Percentiles rank a stretch among this genome's conserved stretches.
These are phyloP conservation scores for Acrobeloides nanus DNA, from an alignment of 2,888 invertebrate genomes.

Conservation along the genomic window DNA sequence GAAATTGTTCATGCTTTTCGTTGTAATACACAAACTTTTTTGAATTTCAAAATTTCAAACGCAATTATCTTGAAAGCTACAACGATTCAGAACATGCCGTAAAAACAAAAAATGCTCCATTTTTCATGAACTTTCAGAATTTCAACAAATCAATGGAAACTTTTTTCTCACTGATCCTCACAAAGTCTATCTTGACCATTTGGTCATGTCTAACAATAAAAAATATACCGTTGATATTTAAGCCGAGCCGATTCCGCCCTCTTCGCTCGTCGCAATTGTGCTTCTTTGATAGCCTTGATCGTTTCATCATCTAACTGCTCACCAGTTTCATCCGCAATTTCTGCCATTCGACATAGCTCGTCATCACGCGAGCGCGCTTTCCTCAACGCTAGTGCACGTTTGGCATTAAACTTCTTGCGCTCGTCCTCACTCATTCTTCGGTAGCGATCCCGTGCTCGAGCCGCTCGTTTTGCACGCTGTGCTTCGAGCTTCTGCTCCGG, in stretches of 20 bases:
- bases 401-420: slow-evolving; percentile 16
- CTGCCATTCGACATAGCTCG: slow-evolving; percentile 14
- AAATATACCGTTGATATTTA: slow-evolving; percentile 17
- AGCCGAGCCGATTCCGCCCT: slow-evolving; percentile 14
- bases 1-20: too few species aligned
- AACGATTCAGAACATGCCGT: too few species aligned
- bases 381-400: slow-evolving; percentile 11
- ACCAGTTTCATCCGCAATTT: slow-evolving; percentile 10
- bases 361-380: slow-evolving; percentile 15
- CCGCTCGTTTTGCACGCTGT: slow-evolving; percentile 10
- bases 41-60: too few species aligned
- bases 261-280: slow-evolving; percentile 10
- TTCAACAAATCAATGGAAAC: too few species aligned
- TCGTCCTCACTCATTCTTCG: slow-evolving; percentile 17
- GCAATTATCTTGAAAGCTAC: too few species aligned
- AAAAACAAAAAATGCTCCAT: too few species aligned
- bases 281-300: slow-evolving; percentile 7
- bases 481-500: slow-evolving; percentile 8
- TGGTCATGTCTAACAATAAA: too few species aligned
- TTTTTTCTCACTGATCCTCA: too few species aligned
- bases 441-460: slow-evolving; percentile 12
- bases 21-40: too few species aligned
- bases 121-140: too few species aligned
- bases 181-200: too few species aligned
- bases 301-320: slow-evolving; percentile 10